Evolutionary conservation across 1,140 invertebrate species (phyloP), one percentile per base, ranked within the genome.

Genomic region (Hyles vespertilio): DNA sequence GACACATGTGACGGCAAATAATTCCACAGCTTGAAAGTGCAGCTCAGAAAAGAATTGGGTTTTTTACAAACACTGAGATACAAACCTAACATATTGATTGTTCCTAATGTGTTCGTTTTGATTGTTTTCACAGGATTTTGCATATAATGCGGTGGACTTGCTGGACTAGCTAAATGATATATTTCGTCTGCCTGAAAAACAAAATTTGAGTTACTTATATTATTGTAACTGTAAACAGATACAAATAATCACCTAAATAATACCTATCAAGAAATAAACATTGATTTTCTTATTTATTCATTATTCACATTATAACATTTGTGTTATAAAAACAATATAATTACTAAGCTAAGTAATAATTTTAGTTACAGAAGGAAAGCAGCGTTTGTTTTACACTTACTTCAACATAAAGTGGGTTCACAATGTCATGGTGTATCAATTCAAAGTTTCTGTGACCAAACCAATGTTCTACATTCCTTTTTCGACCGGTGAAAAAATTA

Each of bases 41-140:
- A 22, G 22, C 22, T 22, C 22, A 22, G 22, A 22, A 22, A 22
- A 22, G 0, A 22, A 22, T 22, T 22, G 22, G 22, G 22, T 22
- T 22, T 22, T 22, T 22, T 22, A 22, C 22, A 22, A 22, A 22
- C 22, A 22, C 22, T 22, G 22, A 22, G 22, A 10, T 63, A 72
- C 90, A 88, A 89, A 95, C 98, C 98, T 65, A 99, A 90, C 92
- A 99, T 97, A 91, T 99, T 99, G 65, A 99, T 99, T n/a, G 99
- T 99, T 44, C 98, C 98, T 67, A 99, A 92, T 11, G 98, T 99
- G 86, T 99, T 99, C 2, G 98, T 99, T 88, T 99, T 99, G 58
- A 99, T 98, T 12, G 99, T 99, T 90, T 99, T 99, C 0, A 99
- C 98, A 43, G 98, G 98, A 92, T 99, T 99, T 72, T 97, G 95